Evolutionary conservation across 2,797 vertebrate species (phyloP), one percentile per base, ranked within the genome.

Genomic region (Chiroxiphia lanceolata): DNA sequence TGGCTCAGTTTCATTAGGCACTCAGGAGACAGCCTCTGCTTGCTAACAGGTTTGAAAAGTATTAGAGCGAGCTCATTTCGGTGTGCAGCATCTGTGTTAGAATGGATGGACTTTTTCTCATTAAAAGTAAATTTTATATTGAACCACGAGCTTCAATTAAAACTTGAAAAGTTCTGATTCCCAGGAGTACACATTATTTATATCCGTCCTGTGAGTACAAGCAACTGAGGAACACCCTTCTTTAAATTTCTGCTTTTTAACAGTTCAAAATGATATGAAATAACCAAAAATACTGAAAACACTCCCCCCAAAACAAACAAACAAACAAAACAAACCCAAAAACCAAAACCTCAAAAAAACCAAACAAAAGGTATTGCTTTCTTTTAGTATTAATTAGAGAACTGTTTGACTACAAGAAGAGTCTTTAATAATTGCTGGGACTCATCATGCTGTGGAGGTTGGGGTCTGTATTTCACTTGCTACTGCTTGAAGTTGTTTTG

Each of bases 401-500:
- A 33, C 63, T 34, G 33, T 69, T 78, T 71, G 65, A 20, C 83
- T 94, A 47, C 25, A 85, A 76, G 61, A 74, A 38, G 15, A 74
- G 44, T 60, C 23, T 57, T 65, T 44, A 68, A 22, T 60, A 67
- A 65, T 83, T 90, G n/a, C 31, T 68, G 83, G 47, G 70, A 31
- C 59, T 79, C 47, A 2, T 7, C 10, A 8, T 86, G 48, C 67
- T 79, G 82, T 15, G 19, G 83, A 90, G 89, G 38, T 67, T n/a
- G 31, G 76, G 85, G 51, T 63, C 74, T 90, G 50, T 81, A 5
- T 91, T 64, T 97, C 78, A 71, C 16, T 17, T 36, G 16, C 51
- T 93, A 26, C 79, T 6, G 15, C 90, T 96, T 94, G 56, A 89
- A 87, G 93, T 90, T 82, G 78, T 96, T 97, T 96, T 95, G 93